Conservation (phyloP, 2,888 invertebrate species). For the Petrolisthes manimaculis region DNA sequence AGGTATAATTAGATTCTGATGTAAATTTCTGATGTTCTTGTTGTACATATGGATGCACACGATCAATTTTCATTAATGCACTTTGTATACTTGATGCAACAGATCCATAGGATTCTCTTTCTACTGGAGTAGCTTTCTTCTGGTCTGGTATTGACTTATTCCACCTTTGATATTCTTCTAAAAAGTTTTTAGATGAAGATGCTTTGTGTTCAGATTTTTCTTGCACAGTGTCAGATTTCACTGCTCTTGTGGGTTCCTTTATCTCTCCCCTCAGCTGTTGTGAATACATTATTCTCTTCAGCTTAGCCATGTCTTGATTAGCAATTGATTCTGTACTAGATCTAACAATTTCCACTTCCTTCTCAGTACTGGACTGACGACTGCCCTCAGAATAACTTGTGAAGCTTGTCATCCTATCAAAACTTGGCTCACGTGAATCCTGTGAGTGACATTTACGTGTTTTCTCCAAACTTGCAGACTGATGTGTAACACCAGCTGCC, state of each 20-base stretch:
- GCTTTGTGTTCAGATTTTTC: not conserved
- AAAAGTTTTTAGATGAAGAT: not conserved
- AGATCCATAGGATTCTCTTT: not conserved
- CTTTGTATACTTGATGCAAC: not conserved
- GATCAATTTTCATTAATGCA: not conserved
- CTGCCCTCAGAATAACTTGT: constrained; percentile 10
- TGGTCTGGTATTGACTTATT: not conserved
- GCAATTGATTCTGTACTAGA: constrained; percentile 6
- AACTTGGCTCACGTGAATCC: not conserved
- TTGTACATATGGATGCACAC: not conserved
- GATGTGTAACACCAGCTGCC: not conserved
- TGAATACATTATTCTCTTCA: constrained; percentile 18
- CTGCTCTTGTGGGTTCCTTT: not conserved
- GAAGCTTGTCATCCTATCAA: not conserved
- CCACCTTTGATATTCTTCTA: not conserved
- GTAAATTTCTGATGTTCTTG: not conserved
- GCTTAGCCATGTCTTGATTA: constrained; percentile 9
- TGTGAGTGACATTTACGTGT: not conserved
- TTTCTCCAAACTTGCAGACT: too few species aligned
- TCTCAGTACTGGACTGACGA: not conserved
- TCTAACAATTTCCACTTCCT: not conserved
- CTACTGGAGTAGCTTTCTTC: not conserved
- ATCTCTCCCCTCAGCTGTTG: constrained; percentile 3
- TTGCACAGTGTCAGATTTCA: not conserved
- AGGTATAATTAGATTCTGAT: not conserved